Evolutionary conservation across 2,888 invertebrate species (phyloP), one percentile per base, ranked within the genome.

Genomic region (Eristalinus aeneus): DNA sequence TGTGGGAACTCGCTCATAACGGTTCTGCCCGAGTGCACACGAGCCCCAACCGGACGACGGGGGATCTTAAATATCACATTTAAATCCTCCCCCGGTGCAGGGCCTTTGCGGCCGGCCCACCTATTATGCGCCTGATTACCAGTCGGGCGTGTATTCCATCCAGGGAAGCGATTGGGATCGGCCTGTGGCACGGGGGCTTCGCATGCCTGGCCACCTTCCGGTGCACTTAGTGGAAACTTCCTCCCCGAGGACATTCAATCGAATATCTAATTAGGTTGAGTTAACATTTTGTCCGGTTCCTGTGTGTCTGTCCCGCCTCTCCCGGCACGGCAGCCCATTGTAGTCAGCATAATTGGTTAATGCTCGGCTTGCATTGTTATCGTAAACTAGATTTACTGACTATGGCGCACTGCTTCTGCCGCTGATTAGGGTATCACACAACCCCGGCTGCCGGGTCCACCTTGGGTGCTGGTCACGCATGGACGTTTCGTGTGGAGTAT

Each of bases 291-390:
- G 68, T 22, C 36, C 16, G 27, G 16, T n/a, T 39, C 27, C 46
- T 54, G 46, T 16, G 11, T n/a, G 11, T 0, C 36, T 9, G 27
- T n/a, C 39, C n/a, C n/a, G n/a, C 0, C 16, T 3, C 39, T n/a
- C 39, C 39, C 22, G 22, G 53, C 10, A 56, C n/a, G 22, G 61
- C 3, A 22, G 58, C 53, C 46, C 65, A 39, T 75, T 75, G 61
- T 67, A 34, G 46, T 23, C 31, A 20, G 16, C 68, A 80, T 80
- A 80, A 85, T 79, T 80, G 80, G 67, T 73, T 85, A 85, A 85
- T 85, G 68, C 68, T 76, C 46, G 56, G 76, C 80, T 80, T 74
- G 77, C 72, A 85, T 80, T 85, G 80, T 80, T 79, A 71, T 75
- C 79, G 71, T 61, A 46, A 67, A 63, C 39, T 56, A 12, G 46